Base-by-base conservation (phyloP, 2,888 invertebrate species). In the Rhorus exstirpatorius region DNA sequence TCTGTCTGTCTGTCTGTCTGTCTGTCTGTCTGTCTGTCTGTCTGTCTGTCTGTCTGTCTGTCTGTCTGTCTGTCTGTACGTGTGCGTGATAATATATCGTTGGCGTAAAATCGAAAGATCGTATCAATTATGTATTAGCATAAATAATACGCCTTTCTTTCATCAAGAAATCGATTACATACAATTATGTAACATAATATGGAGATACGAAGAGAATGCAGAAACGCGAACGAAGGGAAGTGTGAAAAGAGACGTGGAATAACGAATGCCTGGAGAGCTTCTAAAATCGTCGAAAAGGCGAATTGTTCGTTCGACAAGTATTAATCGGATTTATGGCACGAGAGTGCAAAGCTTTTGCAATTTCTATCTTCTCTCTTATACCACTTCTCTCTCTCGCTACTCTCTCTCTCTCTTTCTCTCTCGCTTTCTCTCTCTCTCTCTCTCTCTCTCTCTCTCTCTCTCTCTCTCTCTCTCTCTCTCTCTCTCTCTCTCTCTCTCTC, bases 241-340 rank as follows among this genome's bases (percentile, higher is more conserved):
- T 58, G 70, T 44, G 65, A 74, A 72, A 65, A 46, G 74, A 68
- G 14, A 63, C 24, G 21, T 17, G 21, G 41, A 31, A 75, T 58
- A 74, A 82, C 63, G 74, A 82, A 79, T 58, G 78, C 41, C 38
- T n/a, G 55, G 72, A 35, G 17, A n/a, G 14, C 38, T 38, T 31
- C 46, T 58, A 51, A n/a, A 74, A 75, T 68, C 35, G 78, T 83
- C 71, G 81, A 46, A 70, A 78, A 67, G 75, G 55, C 83, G 83
- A 83, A 83, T 81, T 78, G 70, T 74, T 71, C 71, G 67, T 79
- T 65, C 83, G 83, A 86, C 86, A 72, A 86, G 68, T 85, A 86
- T 86, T 86, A 86, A 86, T 86, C 81, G 85, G 83, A 83, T 86
- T 85, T 86, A 81, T 84, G 49, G 83, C 61, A 65, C 68, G 75